Evolutionary conservation across 2,113 vertebrate species (phyloP), one percentile per base, ranked within the genome.

Genomic region (Ageneiosus marmoratus): DNA sequence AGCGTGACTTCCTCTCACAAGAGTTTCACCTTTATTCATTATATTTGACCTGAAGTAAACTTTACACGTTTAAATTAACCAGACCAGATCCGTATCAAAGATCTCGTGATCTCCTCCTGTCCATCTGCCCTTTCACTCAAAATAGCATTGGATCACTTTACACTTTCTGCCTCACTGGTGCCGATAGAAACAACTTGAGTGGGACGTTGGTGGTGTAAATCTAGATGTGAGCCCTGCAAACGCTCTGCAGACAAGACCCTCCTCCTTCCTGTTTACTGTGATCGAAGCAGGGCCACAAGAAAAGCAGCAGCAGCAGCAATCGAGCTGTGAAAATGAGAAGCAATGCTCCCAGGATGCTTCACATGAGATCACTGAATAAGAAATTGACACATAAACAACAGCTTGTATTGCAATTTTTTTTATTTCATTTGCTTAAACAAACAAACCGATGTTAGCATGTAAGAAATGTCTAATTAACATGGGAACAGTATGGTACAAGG

Each of bases 381-480:
- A 74, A 48, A 62, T 58, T 73, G n/a, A 73, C 41, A 20, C 82
- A 60, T n/a, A 84, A 74, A 72, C 29, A 4, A 53, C 29, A 11
- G 75, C 93, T n/a, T 92, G 92, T 96, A 96, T 96, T 96, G 95
- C 95, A 96, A 95, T 94, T 97, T 93, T 94, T 97, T 93, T 99
- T 98, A 98, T 98, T 99, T 96, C 90, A 96, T 95, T 96, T 93
- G 91, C 95, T 97, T 95, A 98, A 97, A 96, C 95, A 98, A 97
- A 96, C 95, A 98, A 97, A 96, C 95, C 92, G 93, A 94, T 93
- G 94, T 97, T 97, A 98, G 96, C 94, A 93, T 95, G 93, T 97
- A 97, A 96, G 95, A 97, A 98, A 94, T 95, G 93, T 95, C 92
- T 94, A 95, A 95, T 94, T 92, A 95, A 97, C 93, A 95, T 90